Percentiles rank a stretch among this genome's conserved stretches.
These are phyloP conservation scores for Emesis castigata DNA, from an alignment of 2,888 invertebrate genomes.

Conservation along the genomic window DNA sequence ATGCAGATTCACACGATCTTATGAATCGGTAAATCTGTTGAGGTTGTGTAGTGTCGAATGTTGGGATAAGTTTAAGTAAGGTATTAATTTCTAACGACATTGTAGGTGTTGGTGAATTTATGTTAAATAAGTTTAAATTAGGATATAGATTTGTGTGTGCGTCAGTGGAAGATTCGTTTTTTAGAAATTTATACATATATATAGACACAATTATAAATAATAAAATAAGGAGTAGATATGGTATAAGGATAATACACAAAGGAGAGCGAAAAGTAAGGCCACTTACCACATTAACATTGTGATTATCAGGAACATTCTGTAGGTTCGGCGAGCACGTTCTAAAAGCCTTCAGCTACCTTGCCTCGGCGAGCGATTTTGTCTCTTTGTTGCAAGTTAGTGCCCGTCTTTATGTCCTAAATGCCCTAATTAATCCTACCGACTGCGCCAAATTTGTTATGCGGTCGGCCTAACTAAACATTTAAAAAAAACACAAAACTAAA, in stretches of 20 bases:
- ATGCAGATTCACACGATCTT: conserved; percentile 44
- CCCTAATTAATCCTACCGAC: too few relatives aligned
- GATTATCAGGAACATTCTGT: conserved; percentile 1
- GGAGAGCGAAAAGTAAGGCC: neutral
- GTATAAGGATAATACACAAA: neutral
- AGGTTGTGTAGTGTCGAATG: conserved; percentile 35
- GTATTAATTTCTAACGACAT: neutral
- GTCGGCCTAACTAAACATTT: too few relatives aligned
- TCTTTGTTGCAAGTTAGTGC: too few relatives aligned
- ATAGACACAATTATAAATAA: neutral
- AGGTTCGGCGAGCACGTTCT: too few relatives aligned
- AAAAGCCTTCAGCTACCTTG: too few relatives aligned
- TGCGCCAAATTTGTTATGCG: too few relatives aligned
- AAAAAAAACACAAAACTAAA: too few relatives aligned
- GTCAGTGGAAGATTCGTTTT: neutral
- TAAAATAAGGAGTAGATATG: neutral
- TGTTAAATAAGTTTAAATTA: neutral
- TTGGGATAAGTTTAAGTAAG: conserved; percentile 32
- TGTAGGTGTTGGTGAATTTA: too few relatives aligned
- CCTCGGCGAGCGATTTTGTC: too few relatives aligned
- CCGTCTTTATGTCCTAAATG: too few relatives aligned
- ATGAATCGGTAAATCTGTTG: conserved; percentile 43
- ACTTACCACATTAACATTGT: neutral
- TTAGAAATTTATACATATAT: neutral
- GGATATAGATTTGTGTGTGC: neutral